Conservation (phyloP, 64 coral and sea anemone species). For the Stichodactyla helianthus region DNA sequence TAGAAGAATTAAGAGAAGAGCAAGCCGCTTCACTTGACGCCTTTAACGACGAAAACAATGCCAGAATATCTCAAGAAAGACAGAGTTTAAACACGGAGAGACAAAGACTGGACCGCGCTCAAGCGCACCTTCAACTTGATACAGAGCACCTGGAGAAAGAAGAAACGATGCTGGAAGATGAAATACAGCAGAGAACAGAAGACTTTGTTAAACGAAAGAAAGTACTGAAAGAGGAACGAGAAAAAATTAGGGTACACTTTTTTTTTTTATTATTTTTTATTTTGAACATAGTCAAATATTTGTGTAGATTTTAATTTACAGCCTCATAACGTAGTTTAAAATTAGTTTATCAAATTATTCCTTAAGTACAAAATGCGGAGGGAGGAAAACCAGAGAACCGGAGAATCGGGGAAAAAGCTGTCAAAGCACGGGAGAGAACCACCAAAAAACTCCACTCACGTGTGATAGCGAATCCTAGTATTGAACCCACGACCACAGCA, state of each 20-base stretch:
- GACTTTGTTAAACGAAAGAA: constrained; percentile 25
- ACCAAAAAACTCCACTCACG: too few species aligned
- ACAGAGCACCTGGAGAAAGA: constrained; percentile 37
- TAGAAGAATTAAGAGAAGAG: constrained; percentile 36
- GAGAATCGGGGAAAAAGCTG: too few species aligned
- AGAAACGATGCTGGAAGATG: constrained; percentile 20
- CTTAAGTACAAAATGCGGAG: too few species aligned
- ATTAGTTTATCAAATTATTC: not conserved
- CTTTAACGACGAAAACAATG: not conserved
- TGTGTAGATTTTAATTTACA: too few species aligned
- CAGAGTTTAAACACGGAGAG: constrained; percentile 34
- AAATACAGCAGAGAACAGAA: constrained; percentile 45
- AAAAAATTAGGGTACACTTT: not conserved
- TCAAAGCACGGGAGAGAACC: too few species aligned
- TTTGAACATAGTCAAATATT: too few species aligned
- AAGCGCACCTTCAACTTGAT: constrained; percentile 44
- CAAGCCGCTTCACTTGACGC: constrained; percentile 18
- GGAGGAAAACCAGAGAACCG: too few species aligned
- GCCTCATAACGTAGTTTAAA: too few species aligned
- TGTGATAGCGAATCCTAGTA: too few species aligned
- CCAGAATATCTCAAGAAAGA: constrained; percentile 28
- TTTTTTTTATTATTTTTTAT: not conserved
- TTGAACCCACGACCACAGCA: too few species aligned
- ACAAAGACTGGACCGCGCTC: constrained; percentile 43
- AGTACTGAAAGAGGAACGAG: not conserved